phyloP scores from a whole-genome alignment of 2,888 invertebrate genomes.

The Rhagonycha lutea region DNA sequence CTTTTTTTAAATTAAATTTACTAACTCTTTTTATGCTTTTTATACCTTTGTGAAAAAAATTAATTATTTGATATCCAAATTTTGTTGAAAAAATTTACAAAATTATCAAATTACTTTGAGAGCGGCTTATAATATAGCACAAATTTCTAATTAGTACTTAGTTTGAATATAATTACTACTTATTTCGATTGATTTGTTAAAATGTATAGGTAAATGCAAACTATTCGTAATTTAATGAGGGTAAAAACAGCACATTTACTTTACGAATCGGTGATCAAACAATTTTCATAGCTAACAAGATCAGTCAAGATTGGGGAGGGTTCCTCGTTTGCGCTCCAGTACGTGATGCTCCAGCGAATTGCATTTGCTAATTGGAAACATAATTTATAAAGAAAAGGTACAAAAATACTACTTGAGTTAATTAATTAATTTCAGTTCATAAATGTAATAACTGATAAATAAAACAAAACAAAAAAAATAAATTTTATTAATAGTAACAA shows the following conservation, averaged over 20 bases:
- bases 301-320: conserved; percentile 42
- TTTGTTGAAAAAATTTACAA: not conserved
- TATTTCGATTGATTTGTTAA: not conserved
- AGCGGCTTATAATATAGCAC: not conserved
- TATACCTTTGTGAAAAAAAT: not conserved
- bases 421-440: conserved; percentile 6
- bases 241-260: conserved; percentile 50
- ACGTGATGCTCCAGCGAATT: conserved; percentile 38
- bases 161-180: not conserved
- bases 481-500: not conserved
- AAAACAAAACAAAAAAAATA: not conserved
- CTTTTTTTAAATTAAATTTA: not conserved
- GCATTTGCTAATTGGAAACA: conserved; percentile 44
- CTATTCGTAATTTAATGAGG: conserved; percentile 30
- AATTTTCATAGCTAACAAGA: conserved; percentile 56
- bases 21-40: not conserved
- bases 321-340: conserved; percentile 35
- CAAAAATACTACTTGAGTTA: conserved; percentile 3
- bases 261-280: conserved; percentile 57
- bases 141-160: not conserved
- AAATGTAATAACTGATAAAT: not conserved
- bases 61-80: not conserved
- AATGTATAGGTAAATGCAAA: conserved; percentile 23
- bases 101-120: not conserved
- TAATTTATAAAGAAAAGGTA: conserved; percentile 1